Conservation (phyloP, 2,888 invertebrate genomes). For the Phengaris alcon region DNA sequence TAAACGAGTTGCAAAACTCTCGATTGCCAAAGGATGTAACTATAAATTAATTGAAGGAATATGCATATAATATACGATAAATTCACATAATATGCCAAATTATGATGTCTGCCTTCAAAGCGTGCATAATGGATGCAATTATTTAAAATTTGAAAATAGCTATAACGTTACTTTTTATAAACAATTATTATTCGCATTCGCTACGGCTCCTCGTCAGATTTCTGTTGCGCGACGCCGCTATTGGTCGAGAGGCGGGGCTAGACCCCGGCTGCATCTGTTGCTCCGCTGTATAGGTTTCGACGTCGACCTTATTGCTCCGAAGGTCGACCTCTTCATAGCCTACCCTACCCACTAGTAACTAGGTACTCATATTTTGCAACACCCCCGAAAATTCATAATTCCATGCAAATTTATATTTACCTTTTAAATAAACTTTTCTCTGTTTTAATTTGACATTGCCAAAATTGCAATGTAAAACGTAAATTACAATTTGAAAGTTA, state of each 20-base stretch:
- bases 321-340: neutral
- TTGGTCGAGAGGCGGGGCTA: slow-evolving; percentile 25
- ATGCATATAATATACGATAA: neutral
- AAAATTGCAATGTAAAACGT: neutral
- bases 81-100: neutral
- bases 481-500: neutral
- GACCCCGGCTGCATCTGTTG: slow-evolving; percentile 22
- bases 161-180: neutral
- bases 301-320: neutral
- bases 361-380: neutral
- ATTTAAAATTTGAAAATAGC: neutral
- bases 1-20: neutral
- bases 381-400: neutral
- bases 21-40: neutral
- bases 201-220: neutral
- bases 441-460: neutral
- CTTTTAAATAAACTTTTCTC: neutral
- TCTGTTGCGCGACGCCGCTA: neutral
- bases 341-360: neutral
- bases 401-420: neutral
- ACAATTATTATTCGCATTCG: neutral
- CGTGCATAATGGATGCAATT: neutral
- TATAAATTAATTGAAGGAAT: neutral
- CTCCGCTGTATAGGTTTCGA: slow-evolving; percentile 4
- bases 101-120: neutral